These are phyloP conservation scores for Halichondria panicea DNA, from an alignment of 37 sponge, comb jelly and placozoan species.

Conservation along the genomic window DNA sequence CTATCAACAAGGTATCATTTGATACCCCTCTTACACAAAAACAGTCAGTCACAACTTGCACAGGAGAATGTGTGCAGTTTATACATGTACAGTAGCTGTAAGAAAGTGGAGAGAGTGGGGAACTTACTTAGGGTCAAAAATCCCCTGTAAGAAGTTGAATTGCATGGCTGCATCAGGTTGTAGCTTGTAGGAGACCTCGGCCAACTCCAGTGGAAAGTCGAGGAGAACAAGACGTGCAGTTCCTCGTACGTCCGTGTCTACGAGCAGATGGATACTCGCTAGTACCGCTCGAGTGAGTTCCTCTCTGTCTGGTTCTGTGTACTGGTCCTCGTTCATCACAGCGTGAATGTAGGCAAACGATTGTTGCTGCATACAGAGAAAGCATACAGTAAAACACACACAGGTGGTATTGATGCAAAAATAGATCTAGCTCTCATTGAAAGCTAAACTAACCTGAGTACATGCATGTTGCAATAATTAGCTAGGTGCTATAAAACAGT, in stretches of 20 bases:
- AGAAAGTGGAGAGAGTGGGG: too few species aligned
- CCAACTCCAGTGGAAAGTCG: slow-evolving; percentile 75
- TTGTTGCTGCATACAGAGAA: slow-evolving; percentile 36
- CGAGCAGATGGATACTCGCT: slow-evolving; percentile 33
- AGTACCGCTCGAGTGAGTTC: slow-evolving; percentile 66
- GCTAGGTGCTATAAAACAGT: too few species aligned
- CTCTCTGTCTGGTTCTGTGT: slow-evolving; percentile 70
- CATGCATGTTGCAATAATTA: too few species aligned
- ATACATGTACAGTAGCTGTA: too few species aligned
- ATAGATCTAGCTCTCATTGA: neutral
- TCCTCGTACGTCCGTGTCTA: slow-evolving; percentile 53
- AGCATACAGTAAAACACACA: neutral
- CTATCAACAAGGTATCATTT: neutral
- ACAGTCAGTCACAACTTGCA: neutral
- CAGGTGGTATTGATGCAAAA: neutral
- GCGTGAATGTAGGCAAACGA: slow-evolving; percentile 76
- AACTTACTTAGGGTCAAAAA: slow-evolving; percentile 72
- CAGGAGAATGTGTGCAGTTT: too few species aligned
- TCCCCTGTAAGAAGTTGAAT: slow-evolving; percentile 63
- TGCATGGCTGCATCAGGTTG: slow-evolving; percentile 43
- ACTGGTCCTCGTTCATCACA: slow-evolving; percentile 75
- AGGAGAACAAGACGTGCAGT: slow-evolving; percentile 74
- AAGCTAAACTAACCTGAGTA: too few species aligned
- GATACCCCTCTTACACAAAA: neutral
- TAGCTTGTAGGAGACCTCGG: slow-evolving; percentile 55